Conservation (phyloP, 2,797 vertebrate genomes). For the Enteromius anoplus region DNA sequence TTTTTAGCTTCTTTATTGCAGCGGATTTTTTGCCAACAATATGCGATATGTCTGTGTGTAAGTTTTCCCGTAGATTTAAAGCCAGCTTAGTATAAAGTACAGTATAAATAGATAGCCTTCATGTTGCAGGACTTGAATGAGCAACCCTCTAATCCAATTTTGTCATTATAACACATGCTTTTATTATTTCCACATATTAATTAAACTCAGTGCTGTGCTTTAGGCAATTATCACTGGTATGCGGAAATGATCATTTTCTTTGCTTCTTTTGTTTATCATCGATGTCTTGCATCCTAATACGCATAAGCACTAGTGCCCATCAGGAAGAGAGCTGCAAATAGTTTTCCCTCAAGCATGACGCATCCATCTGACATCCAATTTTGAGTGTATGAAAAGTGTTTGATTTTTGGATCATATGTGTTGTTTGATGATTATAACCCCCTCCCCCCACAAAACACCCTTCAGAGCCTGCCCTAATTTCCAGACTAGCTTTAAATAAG, state of each 20-base stretch:
- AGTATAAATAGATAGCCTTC: slow-evolving; percentile 48
- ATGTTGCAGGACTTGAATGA: slow-evolving; percentile 21
- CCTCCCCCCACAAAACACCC: slow-evolving; percentile 14
- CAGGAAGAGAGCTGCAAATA: slow-evolving; percentile 55
- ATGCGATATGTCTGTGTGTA: slow-evolving; percentile 2
- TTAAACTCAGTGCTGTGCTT: slow-evolving; percentile 47
- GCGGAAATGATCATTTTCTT: slow-evolving; percentile 38
- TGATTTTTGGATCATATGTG: slow-evolving; percentile 59
- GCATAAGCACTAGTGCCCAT: slow-evolving; percentile 29
- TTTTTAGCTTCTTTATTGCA: slow-evolving; percentile 23
- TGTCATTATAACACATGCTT: slow-evolving; percentile 51
- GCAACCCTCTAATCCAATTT: slow-evolving; percentile 57
- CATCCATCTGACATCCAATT: slow-evolving; percentile 66
- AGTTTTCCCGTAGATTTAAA: slow-evolving; percentile 47
- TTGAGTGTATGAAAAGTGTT: slow-evolving; percentile 58
- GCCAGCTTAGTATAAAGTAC: slow-evolving; percentile 53
- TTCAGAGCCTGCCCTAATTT: slow-evolving; percentile 60
- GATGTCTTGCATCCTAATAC: slow-evolving; percentile 43
- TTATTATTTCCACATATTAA: slow-evolving; percentile 53
- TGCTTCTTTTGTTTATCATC: slow-evolving; percentile 41
- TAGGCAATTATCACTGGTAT: slow-evolving; percentile 46
- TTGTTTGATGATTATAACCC: slow-evolving; percentile 60
- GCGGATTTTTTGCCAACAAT: not conserved
- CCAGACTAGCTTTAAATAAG: slow-evolving; percentile 46
- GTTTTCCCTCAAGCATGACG: slow-evolving; percentile 65